These are phyloP conservation scores for Sinocyclocheilus rhinocerous DNA, from an alignment of 2,113 vertebrate genomes.

Conservation along the genomic window DNA sequence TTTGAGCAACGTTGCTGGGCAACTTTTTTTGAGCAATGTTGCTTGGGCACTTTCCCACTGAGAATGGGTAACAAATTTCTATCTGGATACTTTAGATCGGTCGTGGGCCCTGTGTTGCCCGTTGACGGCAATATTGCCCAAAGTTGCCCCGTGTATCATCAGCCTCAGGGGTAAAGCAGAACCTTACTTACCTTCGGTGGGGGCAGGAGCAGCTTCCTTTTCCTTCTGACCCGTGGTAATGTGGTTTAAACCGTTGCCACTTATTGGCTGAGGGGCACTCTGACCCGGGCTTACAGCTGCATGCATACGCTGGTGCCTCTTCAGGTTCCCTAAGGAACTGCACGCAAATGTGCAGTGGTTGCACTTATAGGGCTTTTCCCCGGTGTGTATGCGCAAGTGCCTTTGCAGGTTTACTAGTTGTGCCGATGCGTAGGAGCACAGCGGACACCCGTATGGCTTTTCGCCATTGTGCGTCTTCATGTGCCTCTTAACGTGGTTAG, in stretches of 20 bases:
- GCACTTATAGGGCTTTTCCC: conserved; percentile 97
- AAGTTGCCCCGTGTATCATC: too few species aligned
- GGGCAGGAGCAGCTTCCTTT: conserved; percentile 18
- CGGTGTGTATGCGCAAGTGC: conserved; percentile 94
- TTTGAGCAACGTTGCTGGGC: too few species aligned
- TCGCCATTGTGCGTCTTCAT: conserved; percentile 99
- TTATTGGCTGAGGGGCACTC: conserved; percentile 67
- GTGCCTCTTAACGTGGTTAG: conserved; percentile 96
- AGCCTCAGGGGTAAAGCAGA: background rate
- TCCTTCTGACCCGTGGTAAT: conserved; percentile 10
- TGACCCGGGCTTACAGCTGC: conserved; percentile 72
- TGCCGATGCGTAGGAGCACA: conserved; percentile 93
- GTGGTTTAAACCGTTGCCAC: conserved; percentile 62
- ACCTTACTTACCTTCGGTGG: conserved; percentile 39
- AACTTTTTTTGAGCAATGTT: too few species aligned
- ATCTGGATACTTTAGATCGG: too few species aligned
- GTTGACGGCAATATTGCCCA: too few species aligned
- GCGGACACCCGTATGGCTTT: conserved; percentile 91
- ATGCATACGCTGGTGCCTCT: conserved; percentile 93
- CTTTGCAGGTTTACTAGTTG: conserved; percentile 97
- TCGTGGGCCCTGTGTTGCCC: too few species aligned
- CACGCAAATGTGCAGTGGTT: conserved; percentile 91
- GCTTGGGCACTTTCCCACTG: too few species aligned
- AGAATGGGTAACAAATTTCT: too few species aligned
- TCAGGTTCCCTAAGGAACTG: conserved; percentile 96